Conservation (phyloP, 2,113 vertebrate genomes). For the Nibea albiflora region DNA sequence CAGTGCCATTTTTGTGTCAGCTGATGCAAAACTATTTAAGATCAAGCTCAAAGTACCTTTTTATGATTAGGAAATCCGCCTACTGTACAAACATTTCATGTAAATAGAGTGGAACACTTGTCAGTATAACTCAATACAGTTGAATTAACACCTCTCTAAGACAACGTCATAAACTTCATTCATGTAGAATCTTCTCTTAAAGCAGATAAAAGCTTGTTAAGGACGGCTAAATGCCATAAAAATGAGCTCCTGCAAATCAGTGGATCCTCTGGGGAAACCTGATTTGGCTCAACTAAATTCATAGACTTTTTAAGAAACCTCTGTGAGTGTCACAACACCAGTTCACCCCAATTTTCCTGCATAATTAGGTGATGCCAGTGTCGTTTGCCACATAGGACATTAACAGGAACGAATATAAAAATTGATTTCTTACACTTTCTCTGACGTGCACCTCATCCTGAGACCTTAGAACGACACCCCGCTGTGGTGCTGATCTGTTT, state of each 20-base stretch:
- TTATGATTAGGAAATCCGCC: background rate
- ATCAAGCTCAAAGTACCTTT: background rate
- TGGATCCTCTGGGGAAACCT: background rate
- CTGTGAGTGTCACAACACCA: background rate
- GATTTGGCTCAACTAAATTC: background rate
- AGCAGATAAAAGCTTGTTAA: background rate
- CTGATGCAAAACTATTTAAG: background rate
- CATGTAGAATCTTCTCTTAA: too few relatives aligned
- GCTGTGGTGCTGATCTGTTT: background rate
- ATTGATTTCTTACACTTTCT: background rate
- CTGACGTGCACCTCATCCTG: background rate
- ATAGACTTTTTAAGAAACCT: background rate
- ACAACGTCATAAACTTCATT: background rate
- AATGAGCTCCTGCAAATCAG: background rate
- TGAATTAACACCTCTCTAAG: background rate
- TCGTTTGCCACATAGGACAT: background rate
- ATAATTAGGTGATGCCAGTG: background rate
- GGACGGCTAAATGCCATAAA: background rate
- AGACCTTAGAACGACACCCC: background rate
- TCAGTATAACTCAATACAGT: background rate
- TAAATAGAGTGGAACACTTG: background rate
- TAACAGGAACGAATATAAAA: background rate
- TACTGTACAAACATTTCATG: background rate
- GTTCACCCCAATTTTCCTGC: background rate
- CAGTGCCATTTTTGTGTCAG: background rate